Evolutionary conservation across 2,797 vertebrate species (phyloP), one percentile per base, ranked within the genome.

Genomic region (Babyrousa celebensis): DNA sequence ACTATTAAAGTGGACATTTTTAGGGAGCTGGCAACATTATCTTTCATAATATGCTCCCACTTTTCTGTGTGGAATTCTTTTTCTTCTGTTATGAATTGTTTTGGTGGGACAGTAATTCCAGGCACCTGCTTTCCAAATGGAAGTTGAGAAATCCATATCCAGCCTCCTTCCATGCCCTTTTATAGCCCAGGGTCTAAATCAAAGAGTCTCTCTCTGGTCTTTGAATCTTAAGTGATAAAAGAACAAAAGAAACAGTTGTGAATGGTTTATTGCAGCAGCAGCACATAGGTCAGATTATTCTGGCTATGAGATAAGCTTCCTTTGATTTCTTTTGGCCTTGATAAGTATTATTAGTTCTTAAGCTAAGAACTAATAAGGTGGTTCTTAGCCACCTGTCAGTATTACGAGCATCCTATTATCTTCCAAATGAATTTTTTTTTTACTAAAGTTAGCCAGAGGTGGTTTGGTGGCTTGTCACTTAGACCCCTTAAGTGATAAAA

Each of bases 341-440:
- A 29, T 40, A 68, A 80, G 75, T 40, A 18, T 72, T n/a, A 11
- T 72, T 40, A 65, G 6, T 80, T 80, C 43, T 80, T 80, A 87
- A 72, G 56, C 40, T 54, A 54, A n/a, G n/a, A n/a, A n/a, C n/a
- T n/a, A n/a, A n/a, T n/a, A n/a, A n/a, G n/a, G n/a, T n/a, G n/a
- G n/a, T n/a, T n/a, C 68, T 75, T 27, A 88, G 85, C 60, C 16
- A 63, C 7, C 27, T 58, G 25, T 75, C 85, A 75, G 65, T 75
- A 48, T 32, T 83, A 25, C 12, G 5, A 89, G 52, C 67, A 67
- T 58, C 14, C n/a, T 82, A 58, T 25, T 48, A 48, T 58, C 29
- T 58, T 83, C 70, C 71, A 83, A 77, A 56, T 83, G 27, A 75
- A 56, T 56, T 89, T 94, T 75, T 75, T 60, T 84, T 75, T 83